Base-by-base conservation (phyloP, 2,888 invertebrate species). In the Parnassius apollo region DNA sequence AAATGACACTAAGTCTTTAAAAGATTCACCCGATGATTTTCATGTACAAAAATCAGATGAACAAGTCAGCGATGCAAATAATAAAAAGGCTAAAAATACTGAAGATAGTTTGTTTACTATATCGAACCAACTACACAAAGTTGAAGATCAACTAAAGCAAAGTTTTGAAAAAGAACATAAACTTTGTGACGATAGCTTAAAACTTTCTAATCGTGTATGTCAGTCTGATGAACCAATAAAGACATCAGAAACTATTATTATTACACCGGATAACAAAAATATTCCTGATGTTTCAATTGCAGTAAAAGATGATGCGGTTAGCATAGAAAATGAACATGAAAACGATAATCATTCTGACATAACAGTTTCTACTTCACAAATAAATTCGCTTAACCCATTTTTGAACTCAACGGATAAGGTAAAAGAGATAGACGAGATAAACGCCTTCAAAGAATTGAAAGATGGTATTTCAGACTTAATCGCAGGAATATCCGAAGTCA, bases 401-500 rank as follows among this genome's bases (percentile, higher is more conserved):
- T 72, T 89, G 49, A 86, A 83, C 66, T 76, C 79, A 65, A 84
- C 86, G 59, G 80, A 83, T 60, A 86, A 82, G 77, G 74, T 88
- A 25, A 85, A 88, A 70, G 89, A 90, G 74, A 81, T 91, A 2
- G 86, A 86, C 68, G 91, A 87, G 78, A 89, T 90, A 35, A 88
- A 88, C 68, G 91, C 91, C 48, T 92, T 92, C 42, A 88, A 88
- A 75, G 92, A 92, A 77, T 74, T 92, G 18, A 91, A 92, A 77
- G 88, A 91, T 62, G 92, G 92, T 4, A 92, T 92, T 69, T 90
- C 91, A 44, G 91, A 92, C 73, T 80, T 92, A 66, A 87, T 92
- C 62, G 91, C 92, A 67, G 92, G 92, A 49, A 92, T 92, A 74
- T 83, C 91, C 44, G 88, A 91, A 73, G 92, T 92, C 0, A 91